These are phyloP conservation scores for Athalia rosae DNA, from an alignment of 2,888 invertebrate species.

Conservation along the genomic window DNA sequence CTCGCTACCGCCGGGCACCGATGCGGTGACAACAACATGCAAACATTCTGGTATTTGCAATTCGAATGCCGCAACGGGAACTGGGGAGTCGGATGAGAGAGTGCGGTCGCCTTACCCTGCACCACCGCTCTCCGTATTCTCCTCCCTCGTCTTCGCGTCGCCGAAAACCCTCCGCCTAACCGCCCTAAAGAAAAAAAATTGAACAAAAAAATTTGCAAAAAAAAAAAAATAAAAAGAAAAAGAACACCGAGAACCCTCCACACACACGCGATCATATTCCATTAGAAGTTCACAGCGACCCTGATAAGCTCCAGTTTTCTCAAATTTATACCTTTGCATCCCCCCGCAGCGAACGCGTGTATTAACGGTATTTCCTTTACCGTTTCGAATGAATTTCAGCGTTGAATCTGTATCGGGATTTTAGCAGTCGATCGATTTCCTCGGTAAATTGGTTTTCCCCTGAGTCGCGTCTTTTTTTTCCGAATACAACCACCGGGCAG, in stretches of 20 bases:
- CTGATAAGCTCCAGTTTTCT: conserved; percentile 16
- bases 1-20: conserved; percentile 56
- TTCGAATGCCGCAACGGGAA: conserved; percentile 71
- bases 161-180: conserved; percentile 16
- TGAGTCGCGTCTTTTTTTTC: too few relatives aligned
- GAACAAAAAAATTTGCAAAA: conserved; percentile 46
- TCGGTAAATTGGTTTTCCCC: too few relatives aligned
- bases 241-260: conserved; percentile 46
- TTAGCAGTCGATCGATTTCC: too few relatives aligned
- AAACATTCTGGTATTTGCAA: conserved; percentile 74
- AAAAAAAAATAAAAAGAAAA: conserved; percentile 47
- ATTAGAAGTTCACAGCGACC: neutral
- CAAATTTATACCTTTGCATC: neutral
- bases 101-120: conserved; percentile 24
- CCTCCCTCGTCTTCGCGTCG: neutral
- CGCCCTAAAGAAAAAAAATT: too few relatives aligned
- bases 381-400: too few relatives aligned
- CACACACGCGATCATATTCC: conserved; percentile 28
- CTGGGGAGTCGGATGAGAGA: conserved; percentile 51
- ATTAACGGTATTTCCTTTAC: too few relatives aligned
- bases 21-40: conserved; percentile 73
- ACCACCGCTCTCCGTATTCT: neutral
- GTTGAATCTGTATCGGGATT: too few relatives aligned
- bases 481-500: too few relatives aligned
- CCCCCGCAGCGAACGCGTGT: neutral